Evolutionary conservation across 1,140 invertebrate species (phyloP), one percentile per base, ranked within the genome.

Genomic region (Ruditapes philippinarum): DNA sequence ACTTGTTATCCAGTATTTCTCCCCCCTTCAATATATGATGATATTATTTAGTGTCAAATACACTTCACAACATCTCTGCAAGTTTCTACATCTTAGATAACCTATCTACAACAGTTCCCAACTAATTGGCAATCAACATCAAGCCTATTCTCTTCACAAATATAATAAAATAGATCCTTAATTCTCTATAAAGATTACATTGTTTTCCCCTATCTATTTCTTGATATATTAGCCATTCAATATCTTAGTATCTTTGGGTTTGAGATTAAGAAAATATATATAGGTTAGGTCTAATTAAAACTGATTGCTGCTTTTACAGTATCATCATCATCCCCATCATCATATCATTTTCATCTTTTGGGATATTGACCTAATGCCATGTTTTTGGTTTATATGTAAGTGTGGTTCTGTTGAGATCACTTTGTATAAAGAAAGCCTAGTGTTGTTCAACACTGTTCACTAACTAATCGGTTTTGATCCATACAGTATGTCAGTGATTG

Each of bases 151-250:
- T 40, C 45, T 49, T 86, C 68, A 60, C 40, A 54, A 42, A 86
- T 74, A 74, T 76, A 51, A 86, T 86, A 86, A 86, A 86, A 78
- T 86, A 78, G 84, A 78, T 86, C 73, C 84, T 86, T 86, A 86
- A 86, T 86, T 78, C 68, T 40, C 84, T 73, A 86, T 86, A 86
- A 86, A 86, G 84, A 86, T 86, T 60, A 62, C 84, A 86, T 78
- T 86, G 84, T 86, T 45, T 51, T 28, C 45, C n/a, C 42, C 49
- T 86, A 86, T 76, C 73, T 78, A 28, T 22, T 38, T 36, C 45
- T 33, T 70, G 65, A 85, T 85, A 70, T 45, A 25, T 60, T 28
- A 60, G 84, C 74, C 62, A 86, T 74, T 62, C 54, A 60, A 78
- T 78, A 86, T 86, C 84, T 68, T 51, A 11, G 33, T 73, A 84